These are phyloP conservation scores for Oceanodroma leucorhoa DNA, from an alignment of 2,797 vertebrate species.

Conservation along the genomic window DNA sequence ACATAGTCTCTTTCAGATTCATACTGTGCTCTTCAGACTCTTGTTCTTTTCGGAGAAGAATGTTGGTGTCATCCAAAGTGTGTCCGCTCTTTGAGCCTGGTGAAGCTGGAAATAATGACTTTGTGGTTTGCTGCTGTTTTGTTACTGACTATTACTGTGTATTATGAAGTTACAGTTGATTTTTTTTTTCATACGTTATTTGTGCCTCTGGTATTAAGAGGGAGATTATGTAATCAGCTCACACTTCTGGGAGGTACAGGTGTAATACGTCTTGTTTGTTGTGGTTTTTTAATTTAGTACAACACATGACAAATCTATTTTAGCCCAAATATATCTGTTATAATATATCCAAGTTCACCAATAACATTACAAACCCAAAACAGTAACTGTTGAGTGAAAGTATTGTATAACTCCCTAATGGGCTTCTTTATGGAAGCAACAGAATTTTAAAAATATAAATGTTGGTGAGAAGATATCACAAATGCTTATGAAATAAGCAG, in stretches of 20 bases:
- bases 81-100: not conserved
- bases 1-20: not conserved
- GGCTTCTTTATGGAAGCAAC: not conserved
- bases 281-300: not conserved
- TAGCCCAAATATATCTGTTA: not conserved
- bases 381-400: not conserved
- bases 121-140: not conserved
- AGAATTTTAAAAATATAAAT: not conserved
- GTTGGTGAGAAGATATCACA: not conserved
- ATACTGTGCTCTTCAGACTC: not conserved
- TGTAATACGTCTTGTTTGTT: not conserved
- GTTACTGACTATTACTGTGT: not conserved
- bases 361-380: not conserved
- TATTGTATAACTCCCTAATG: not conserved
- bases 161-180: not conserved
- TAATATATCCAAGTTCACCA: not conserved
- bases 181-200: not conserved
- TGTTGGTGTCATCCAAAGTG: not conserved
- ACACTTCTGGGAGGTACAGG: not conserved
- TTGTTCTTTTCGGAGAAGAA: not conserved
- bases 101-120: not conserved
- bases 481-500: not conserved
- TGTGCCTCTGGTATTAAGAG: not conserved
- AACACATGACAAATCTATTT: not conserved
- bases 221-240: not conserved